Evolutionary conservation across 2,113 vertebrate genomes (phyloP).

Genomic region (Callipepla californica): DNA sequence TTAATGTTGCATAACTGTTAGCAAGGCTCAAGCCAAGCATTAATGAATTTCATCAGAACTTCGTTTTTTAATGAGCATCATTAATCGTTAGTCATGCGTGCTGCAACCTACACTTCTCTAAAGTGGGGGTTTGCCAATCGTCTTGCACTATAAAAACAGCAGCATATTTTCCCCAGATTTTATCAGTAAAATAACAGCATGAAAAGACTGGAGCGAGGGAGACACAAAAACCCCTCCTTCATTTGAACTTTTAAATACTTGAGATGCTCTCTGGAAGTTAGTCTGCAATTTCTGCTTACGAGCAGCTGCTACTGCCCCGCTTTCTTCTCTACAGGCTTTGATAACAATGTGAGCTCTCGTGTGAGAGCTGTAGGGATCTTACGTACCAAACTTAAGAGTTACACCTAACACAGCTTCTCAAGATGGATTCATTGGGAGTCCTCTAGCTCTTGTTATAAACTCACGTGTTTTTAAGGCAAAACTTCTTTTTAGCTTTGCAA

Average conservation of each 20-base stretch:
- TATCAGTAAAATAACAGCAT: slow-evolving; percentile 13
- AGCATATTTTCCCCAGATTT: slow-evolving; percentile 10
- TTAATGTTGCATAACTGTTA: slow-evolving; percentile 77
- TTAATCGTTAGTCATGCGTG: slow-evolving; percentile 71
- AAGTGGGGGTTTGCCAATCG: slow-evolving; percentile 55
- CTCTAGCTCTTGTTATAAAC: not conserved
- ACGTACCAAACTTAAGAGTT: not conserved
- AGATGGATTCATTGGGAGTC: not conserved
- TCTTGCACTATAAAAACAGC: slow-evolving; percentile 43
- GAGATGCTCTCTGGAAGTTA: not conserved
- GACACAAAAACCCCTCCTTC: not conserved
- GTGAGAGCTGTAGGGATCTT: not conserved
- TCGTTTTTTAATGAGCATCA: slow-evolving; percentile 78
- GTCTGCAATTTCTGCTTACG: not conserved
- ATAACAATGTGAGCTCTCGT: not conserved
- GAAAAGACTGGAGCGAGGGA: not conserved
- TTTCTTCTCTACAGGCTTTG: not conserved
- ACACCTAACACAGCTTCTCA: not conserved
- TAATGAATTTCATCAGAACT: slow-evolving; percentile 79
- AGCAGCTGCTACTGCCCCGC: not conserved
- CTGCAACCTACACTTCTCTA: slow-evolving; percentile 56
- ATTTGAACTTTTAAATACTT: not conserved
- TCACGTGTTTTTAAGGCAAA: not conserved
- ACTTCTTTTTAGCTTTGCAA: not conserved
- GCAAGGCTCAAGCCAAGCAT: slow-evolving; percentile 75